Evolutionary conservation across 2,113 vertebrate species (phyloP), one percentile per base, ranked within the genome.

Genomic region (Ceuthmochares aereus): DNA sequence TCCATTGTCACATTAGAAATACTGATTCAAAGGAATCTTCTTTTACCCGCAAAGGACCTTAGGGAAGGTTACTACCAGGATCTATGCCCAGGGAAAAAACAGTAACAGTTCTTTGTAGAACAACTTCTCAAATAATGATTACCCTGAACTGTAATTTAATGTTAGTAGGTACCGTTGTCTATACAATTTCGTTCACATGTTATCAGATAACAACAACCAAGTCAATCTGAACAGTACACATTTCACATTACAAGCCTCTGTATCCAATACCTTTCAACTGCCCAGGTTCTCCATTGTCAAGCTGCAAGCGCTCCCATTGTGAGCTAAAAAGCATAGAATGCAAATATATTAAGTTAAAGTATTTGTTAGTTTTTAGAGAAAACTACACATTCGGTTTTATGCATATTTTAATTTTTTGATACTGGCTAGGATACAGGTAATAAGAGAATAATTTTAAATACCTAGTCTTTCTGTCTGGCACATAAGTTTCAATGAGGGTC

Each of bases 241-340:
- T 76, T 91, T 37, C 59, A 34, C 4, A 5, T 42, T 10, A 62
- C 36, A 80, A 72, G 40, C 9, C 42, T 25, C 75, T 52, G 8
- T 11, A 62, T 84, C 27, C 34, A 8, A 52, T 98, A 99, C 99
- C 99, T 99, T 98, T 99, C 55, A 99, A 14, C 5, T 99, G 99
- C 68, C 97, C 97, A 60, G 91, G 92, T 87, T 99, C 99, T 93
- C 98, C 98, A 88, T 97, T 97, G 59, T 98, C 98, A 87, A 96
- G 97, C 97, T 99, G 99, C 91, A 98, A 89, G 47, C 98, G 97
- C 95, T 99, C 99, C 99, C 99, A 99, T 82, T 99, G 99, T 36
- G 98, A 98, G 95, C 99, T 99, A 89, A 87, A 83, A 95, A 64
- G 77, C 55, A 89, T 19, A 93, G 32, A 94, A 95, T 1, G 58